A percentile compares a stretch with the other conserved stretches of the same genome.
Evolutionary conservation across 2,888 invertebrate species (phyloP).

Genomic region (Parnassius glacialis): DNA sequence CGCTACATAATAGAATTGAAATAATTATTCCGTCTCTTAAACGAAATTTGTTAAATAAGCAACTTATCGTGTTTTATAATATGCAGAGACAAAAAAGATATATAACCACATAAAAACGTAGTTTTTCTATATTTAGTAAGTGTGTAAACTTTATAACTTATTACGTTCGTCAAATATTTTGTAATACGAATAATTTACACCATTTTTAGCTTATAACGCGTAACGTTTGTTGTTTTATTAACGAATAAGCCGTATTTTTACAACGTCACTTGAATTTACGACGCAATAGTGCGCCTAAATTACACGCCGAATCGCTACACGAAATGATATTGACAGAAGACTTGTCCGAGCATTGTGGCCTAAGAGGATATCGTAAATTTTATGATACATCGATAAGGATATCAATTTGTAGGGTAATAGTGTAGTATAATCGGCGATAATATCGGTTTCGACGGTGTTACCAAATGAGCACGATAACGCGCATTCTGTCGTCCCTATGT

Average conservation of each 20-base stretch:
- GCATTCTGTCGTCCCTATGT: constrained; percentile 32
- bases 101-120: no score
- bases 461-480: constrained; percentile 58
- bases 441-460: constrained; percentile 51
- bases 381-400: constrained; percentile 65
- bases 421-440: constrained; percentile 56
- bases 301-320: constrained; percentile 34
- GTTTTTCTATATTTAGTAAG: no score
- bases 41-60: neutral
- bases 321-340: constrained; percentile 67
- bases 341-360: constrained; percentile 60
- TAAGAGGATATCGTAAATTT: constrained; percentile 62
- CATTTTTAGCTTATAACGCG: neutral
- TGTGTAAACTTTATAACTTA: no score
- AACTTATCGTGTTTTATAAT: no score
- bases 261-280: constrained; percentile 12
- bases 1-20: neutral
- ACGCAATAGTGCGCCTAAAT: constrained; percentile 14
- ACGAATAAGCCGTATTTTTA: constrained; percentile 8
- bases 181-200: constrained; percentile 2
- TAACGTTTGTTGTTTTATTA: constrained; percentile 14
- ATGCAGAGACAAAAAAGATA: no score
- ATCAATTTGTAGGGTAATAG: constrained; percentile 68
- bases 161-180: no score
- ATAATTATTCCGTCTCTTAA: neutral